Evolutionary conservation across 2,113 vertebrate genomes (phyloP).

Genomic region (Solenodon paradoxus): DNA sequence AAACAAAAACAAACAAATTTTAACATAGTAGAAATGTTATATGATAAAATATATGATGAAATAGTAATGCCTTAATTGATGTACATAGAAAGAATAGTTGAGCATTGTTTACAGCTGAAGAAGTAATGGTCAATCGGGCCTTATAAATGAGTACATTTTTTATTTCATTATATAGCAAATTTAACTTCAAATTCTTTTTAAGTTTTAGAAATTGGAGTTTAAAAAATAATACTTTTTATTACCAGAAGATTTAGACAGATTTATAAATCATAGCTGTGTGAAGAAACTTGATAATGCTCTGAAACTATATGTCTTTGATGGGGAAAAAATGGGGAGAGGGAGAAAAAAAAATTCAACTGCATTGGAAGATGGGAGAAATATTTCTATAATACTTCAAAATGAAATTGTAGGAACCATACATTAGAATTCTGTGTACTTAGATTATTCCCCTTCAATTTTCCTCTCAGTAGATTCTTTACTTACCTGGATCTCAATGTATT

Average conservation of each 20-base stretch:
- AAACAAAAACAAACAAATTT: background rate
- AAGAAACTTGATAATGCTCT: background rate
- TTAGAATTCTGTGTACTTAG: conserved; percentile 3
- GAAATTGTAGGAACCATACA: background rate
- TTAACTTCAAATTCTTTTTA: conserved; percentile 48
- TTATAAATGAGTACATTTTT: background rate
- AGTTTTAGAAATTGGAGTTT: background rate
- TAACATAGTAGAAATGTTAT: background rate
- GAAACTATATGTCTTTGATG: background rate
- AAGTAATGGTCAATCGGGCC: background rate
- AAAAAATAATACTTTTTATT: background rate
- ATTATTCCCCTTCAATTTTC: background rate
- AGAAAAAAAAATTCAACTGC: background rate
- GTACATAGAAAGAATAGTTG: background rate
- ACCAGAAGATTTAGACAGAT: background rate
- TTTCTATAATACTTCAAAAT: background rate
- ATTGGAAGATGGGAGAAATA: background rate
- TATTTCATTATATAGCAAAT: conserved; percentile 47
- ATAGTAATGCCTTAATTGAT: background rate
- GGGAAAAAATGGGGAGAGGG: background rate
- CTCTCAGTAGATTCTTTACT: background rate
- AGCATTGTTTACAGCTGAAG: background rate
- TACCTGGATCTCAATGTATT: background rate
- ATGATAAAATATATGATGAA: background rate
- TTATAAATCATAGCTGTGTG: background rate